Percentiles rank a stretch among this genome's conserved stretches.
phyloP scores from a whole-genome alignment of 1,140 invertebrate genomes.

The Lordiphosa stackelbergi region DNA sequence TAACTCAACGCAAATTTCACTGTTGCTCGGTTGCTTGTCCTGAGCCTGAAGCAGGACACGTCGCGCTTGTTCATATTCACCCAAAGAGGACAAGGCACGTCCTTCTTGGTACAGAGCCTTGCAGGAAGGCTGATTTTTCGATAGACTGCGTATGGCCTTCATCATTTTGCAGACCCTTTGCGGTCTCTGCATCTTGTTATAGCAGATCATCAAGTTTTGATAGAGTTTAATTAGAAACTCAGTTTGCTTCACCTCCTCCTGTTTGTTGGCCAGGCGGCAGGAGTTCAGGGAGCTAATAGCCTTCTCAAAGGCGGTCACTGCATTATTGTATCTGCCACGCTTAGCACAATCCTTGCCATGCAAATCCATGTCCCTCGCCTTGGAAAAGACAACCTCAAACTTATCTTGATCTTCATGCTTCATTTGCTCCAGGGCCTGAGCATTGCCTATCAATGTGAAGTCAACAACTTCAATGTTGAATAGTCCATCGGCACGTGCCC shows the following conservation, averaged over 20 bases:
- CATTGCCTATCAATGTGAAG: constrained; percentile 78
- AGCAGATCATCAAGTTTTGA: constrained; percentile 84
- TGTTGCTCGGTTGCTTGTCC: constrained; percentile 37
- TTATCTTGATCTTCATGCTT: constrained; percentile 77
- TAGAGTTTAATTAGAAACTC: constrained; percentile 81
- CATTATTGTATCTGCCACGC: constrained; percentile 51
- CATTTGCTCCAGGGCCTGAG: too few species aligned
- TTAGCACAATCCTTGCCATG: constrained; percentile 69
- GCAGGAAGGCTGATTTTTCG: constrained; percentile 77
- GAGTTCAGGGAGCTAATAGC: constrained; percentile 77
- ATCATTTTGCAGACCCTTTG: constrained; percentile 80
- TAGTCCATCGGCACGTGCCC: constrained; percentile 78
- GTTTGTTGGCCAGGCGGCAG: constrained; percentile 79
- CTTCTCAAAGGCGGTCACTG: constrained; percentile 77
- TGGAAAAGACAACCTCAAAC: constrained; percentile 77
- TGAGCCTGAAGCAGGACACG: constrained; percentile 33
- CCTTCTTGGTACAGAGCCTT: constrained; percentile 82
- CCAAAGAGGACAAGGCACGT: constrained; percentile 80
- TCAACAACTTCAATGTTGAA: constrained; percentile 80
- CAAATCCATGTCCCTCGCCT: constrained; percentile 68
- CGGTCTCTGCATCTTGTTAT: constrained; percentile 81
- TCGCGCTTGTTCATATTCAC: constrained; percentile 55
- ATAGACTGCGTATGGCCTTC: constrained; percentile 79
- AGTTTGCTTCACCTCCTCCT: constrained; percentile 81
- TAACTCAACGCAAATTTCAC: constrained; percentile 45